A percentile compares a stretch with the other conserved stretches of the same genome.
These are phyloP conservation scores for Scaptomyza reducta DNA, from an alignment of 2,888 invertebrate genomes.

Conservation along the genomic window DNA sequence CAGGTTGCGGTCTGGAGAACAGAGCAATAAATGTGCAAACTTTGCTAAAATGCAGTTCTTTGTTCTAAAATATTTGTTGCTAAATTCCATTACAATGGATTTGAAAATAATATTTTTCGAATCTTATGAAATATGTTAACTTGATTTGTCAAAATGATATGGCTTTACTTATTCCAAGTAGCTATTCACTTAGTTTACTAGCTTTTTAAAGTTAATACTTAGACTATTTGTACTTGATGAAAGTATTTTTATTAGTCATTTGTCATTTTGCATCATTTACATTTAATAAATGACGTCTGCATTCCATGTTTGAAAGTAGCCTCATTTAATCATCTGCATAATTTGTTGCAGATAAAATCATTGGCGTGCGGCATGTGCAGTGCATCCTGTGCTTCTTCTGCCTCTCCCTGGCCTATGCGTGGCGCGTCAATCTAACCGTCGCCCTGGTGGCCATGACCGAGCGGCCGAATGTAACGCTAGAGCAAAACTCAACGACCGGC, in stretches of 20 bases:
- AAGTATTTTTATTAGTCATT: too few species aligned
- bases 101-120: too few species aligned
- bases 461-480: conserved; percentile 62
- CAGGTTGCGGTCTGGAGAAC: not conserved
- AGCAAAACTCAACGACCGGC: conserved; percentile 6
- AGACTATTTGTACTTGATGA: too few species aligned
- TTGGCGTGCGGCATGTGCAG: conserved; percentile 88
- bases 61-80: not conserved
- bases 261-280: too few species aligned
- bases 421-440: conserved; percentile 89
- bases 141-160: not conserved
- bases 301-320: too few species aligned
- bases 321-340: conserved; percentile 20
- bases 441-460: conserved; percentile 91
- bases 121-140: too few species aligned
- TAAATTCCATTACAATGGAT: too few species aligned
- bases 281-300: too few species aligned
- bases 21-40: not conserved
- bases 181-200: not conserved
- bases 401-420: conserved; percentile 87
- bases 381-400: conserved; percentile 87
- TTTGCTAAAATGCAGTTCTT: conserved; percentile 2
- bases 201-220: not conserved
- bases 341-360: conserved; percentile 77
- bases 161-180: not conserved